phyloP scores from a whole-genome alignment of 2,888 invertebrate genomes.

The Ochropacha duplaris region DNA sequence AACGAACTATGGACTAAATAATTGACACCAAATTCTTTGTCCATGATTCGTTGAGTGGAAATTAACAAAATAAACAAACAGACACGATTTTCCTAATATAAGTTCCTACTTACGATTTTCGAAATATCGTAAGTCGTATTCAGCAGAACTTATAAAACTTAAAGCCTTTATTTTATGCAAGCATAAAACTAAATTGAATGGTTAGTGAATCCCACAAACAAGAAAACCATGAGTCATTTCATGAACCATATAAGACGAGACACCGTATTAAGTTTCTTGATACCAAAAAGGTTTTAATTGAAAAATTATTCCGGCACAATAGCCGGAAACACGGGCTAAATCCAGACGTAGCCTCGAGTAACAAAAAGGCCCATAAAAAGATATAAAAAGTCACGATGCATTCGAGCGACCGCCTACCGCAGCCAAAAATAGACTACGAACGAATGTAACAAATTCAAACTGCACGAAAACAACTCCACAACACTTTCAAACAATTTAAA shows the following conservation, averaged over 20 bases:
- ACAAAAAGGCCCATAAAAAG: constrained; percentile 67
- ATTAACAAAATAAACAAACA: no score
- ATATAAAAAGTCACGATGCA: constrained; percentile 66
- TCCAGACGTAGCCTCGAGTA: constrained; percentile 63
- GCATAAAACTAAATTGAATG: no score
- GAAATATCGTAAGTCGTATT: no score
- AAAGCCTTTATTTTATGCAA: no score
- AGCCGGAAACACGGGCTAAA: constrained; percentile 75
- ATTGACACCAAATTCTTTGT: no score
- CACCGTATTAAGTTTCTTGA: constrained; percentile 9
- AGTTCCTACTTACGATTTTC: no score
- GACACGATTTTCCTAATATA: no score
- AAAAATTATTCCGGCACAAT: constrained; percentile 64
- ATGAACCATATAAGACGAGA: not conserved
- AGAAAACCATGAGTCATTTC: constrained; percentile 1
- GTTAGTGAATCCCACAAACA: not conserved
- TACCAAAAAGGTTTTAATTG: constrained; percentile 46
- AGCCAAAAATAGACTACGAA: constrained; percentile 76
- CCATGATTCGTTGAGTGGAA: no score
- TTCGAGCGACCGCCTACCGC: constrained; percentile 80
- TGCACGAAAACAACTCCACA: constrained; percentile 11
- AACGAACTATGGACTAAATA: no score
- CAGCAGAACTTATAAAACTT: no score
- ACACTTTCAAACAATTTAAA: constrained; percentile 10
- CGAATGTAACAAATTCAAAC: constrained; percentile 26